Evolutionary conservation across 1,140 invertebrate species (phyloP).

Genomic region (Ditylenchus dipsaci): DNA sequence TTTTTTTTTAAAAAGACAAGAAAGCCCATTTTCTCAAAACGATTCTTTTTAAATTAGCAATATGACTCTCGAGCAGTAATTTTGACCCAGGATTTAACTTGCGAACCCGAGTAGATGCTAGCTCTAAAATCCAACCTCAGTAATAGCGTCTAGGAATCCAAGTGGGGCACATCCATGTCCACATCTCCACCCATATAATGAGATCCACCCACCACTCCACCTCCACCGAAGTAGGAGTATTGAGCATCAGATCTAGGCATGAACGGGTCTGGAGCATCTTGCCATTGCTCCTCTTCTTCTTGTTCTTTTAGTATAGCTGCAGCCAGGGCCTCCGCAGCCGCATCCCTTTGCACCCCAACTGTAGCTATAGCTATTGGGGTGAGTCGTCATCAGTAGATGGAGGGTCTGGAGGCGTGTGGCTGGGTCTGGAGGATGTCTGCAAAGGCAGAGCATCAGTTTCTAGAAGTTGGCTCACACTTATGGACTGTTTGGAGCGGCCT

Average conservation of each 20-base stretch:
- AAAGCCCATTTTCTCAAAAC: no score
- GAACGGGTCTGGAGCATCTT: neutral
- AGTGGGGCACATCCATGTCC: neutral
- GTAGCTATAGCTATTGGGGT: neutral
- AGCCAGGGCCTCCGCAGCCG: neutral
- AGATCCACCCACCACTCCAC: neutral
- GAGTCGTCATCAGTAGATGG: neutral
- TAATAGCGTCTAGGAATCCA: constrained; percentile 6
- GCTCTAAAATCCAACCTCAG: constrained; percentile 1
- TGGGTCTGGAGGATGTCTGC: neutral
- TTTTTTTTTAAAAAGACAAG: no score
- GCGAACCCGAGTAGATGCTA: no score
- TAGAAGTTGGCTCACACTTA: constrained; percentile 1
- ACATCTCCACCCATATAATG: neutral
- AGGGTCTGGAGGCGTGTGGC: neutral
- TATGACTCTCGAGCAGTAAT: no score
- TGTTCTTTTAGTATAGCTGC: neutral
- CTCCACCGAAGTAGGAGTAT: neutral
- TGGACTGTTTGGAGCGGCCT: no score
- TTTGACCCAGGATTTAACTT: no score
- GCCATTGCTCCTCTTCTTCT: neutral
- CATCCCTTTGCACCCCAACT: constrained; percentile 1
- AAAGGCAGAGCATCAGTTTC: constrained; percentile 1
- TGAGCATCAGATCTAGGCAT: neutral
- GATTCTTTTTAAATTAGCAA: no score